These are phyloP conservation scores for Neodiprion pinetum DNA, from an alignment of 1,140 invertebrate species.

Conservation along the genomic window DNA sequence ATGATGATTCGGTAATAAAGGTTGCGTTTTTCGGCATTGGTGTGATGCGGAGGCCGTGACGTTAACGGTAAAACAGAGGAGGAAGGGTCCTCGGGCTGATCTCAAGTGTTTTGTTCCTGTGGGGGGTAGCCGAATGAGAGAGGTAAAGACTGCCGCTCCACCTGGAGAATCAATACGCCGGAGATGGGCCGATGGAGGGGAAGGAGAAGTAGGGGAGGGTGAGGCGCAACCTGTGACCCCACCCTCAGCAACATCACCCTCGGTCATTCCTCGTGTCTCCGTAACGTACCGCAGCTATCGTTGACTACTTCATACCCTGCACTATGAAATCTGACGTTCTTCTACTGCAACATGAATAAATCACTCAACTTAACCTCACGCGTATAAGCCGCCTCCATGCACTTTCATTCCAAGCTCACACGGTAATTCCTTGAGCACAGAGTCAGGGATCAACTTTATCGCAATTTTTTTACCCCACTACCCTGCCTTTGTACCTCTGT, in stretches of 20 bases:
- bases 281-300: background rate
- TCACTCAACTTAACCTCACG: background rate
- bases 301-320: background rate
- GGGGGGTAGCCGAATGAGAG: slow-evolving; percentile 3
- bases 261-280: background rate
- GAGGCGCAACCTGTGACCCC: slow-evolving; percentile 10
- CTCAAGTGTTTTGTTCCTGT: background rate
- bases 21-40: background rate
- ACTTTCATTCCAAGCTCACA: no score
- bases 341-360: background rate
- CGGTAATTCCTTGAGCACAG: no score
- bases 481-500: no score
- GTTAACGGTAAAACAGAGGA: background rate
- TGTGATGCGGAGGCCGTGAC: background rate
- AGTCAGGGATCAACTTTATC: no score
- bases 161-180: slow-evolving; percentile 29
- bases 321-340: background rate
- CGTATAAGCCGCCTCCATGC: no score
- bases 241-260: background rate
- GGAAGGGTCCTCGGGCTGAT: background rate
- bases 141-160: slow-evolving; percentile 25
- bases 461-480: no score
- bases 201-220: slow-evolving; percentile 17
- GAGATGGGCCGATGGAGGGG: slow-evolving; percentile 10
- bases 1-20: background rate